Percentiles rank a stretch among this genome's conserved stretches.
These are phyloP conservation scores for Bovichtus diacanthus DNA, from an alignment of 2,797 vertebrate species.

Conservation along the genomic window DNA sequence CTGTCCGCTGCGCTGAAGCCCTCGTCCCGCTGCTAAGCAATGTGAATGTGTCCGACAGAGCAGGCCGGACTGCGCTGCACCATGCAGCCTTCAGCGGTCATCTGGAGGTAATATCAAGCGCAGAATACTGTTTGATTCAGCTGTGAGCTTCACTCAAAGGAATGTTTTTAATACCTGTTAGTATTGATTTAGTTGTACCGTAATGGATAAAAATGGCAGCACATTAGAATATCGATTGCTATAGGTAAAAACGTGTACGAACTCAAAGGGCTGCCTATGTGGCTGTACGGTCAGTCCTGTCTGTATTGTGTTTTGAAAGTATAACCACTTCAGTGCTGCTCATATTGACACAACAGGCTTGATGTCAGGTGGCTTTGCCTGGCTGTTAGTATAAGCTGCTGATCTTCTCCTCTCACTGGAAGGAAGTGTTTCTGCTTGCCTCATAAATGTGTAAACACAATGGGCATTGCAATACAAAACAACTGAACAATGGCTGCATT, in stretches of 20 bases:
- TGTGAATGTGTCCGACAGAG: slow-evolving; percentile 96
- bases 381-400: slow-evolving; percentile 16
- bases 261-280: background rate
- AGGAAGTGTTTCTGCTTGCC: slow-evolving; percentile 48
- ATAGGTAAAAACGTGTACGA: background rate
- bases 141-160: background rate
- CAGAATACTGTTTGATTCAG: slow-evolving; percentile 4
- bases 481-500: slow-evolving; percentile 28
- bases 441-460: slow-evolving; percentile 48
- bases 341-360: slow-evolving; percentile 12
- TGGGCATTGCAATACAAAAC: slow-evolving; percentile 19
- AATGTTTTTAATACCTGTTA: slow-evolving; percentile 3
- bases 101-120: slow-evolving; percentile 86
- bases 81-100: slow-evolving; percentile 98
- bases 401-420: slow-evolving; percentile 21
- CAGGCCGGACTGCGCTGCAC: slow-evolving; percentile 95
- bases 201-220: slow-evolving; percentile 8
- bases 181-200: slow-evolving; percentile 19
- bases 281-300: background rate
- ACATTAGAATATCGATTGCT: background rate
- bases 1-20: slow-evolving; percentile 96
- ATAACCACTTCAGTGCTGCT: background rate
- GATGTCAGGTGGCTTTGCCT: slow-evolving; percentile 10
- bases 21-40: slow-evolving; percentile 96
- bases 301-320: slow-evolving; percentile 10